Evolutionary conservation across 64 coral and sea anemone genomes (phyloP).

Genomic region (Montipora sp.): DNA sequence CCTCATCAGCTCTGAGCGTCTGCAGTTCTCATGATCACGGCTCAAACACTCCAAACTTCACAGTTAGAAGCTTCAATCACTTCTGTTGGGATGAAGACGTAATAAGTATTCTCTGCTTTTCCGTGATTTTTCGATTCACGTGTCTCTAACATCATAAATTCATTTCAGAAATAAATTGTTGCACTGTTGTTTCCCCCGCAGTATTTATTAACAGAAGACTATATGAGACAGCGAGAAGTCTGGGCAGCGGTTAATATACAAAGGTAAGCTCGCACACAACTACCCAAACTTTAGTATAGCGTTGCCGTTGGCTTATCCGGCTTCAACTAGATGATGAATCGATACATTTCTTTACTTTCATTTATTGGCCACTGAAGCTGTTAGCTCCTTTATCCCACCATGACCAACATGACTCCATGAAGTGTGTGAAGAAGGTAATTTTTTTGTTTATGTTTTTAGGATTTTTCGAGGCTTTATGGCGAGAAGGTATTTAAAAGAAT

Average conservation of each 20-base stretch:
- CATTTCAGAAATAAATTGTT: too few relatives aligned
- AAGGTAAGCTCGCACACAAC: constrained; percentile 49
- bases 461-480: constrained; percentile 96
- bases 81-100: constrained; percentile 82
- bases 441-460: constrained; percentile 20
- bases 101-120: not conserved
- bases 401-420: not conserved
- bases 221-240: constrained; percentile 89
- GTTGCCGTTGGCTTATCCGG: too few relatives aligned
- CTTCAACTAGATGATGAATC: too few relatives aligned
- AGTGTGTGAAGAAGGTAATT: not conserved
- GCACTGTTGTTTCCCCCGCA: not conserved
- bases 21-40: not conserved
- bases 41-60: constrained; percentile 52
- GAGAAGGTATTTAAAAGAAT: constrained; percentile 63
- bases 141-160: not conserved
- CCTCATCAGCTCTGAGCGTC: constrained; percentile 66
- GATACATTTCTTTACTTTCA: too few relatives aligned
- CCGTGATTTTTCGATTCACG: not conserved
- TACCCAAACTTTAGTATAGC: too few relatives aligned
- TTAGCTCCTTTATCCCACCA: not conserved
- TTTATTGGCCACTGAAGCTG: too few relatives aligned
- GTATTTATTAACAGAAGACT: constrained; percentile 84
- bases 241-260: constrained; percentile 99
- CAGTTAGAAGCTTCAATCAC: constrained; percentile 73